Conservation (phyloP, 1,140 invertebrate genomes). For the Halictus rubicundus region DNA sequence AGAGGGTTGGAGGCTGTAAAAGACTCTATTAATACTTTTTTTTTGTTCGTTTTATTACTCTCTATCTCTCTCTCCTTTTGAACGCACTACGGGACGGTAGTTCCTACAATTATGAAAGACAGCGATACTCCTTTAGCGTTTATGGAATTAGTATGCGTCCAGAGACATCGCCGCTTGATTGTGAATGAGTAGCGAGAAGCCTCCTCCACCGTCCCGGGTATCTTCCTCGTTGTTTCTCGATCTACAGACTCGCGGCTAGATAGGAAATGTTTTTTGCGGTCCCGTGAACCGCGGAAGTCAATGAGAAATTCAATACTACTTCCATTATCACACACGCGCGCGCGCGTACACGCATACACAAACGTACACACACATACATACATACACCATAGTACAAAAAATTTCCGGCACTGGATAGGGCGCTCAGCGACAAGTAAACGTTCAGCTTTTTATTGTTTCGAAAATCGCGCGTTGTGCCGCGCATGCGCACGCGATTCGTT, state of each 20-base stretch:
- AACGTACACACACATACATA: too few relatives aligned
- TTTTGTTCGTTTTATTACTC: slow-evolving; percentile 9
- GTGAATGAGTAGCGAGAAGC: slow-evolving; percentile 44
- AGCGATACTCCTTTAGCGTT: slow-evolving; percentile 46
- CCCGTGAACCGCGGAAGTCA: slow-evolving; percentile 27
- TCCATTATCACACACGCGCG: slow-evolving; percentile 7
- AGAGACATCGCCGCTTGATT: slow-evolving; percentile 38
- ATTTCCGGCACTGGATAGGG: slow-evolving; percentile 50
- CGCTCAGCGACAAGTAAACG: slow-evolving; percentile 27
- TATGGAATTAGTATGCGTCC: slow-evolving; percentile 47
- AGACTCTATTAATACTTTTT: slow-evolving; percentile 20
- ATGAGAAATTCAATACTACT: slow-evolving; percentile 49
- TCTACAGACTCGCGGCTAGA: slow-evolving; percentile 36
- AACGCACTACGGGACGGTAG: slow-evolving; percentile 50
- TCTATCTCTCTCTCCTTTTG: slow-evolving; percentile 2
- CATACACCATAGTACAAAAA: slow-evolving; percentile 57
- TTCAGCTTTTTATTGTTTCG: slow-evolving; percentile 1
- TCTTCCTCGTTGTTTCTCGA: slow-evolving; percentile 52
- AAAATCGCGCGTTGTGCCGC: too few relatives aligned
- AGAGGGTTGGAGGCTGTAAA: slow-evolving; percentile 21
- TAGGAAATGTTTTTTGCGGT: slow-evolving; percentile 35
- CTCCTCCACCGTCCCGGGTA: slow-evolving; percentile 45
- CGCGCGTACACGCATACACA: too few relatives aligned
- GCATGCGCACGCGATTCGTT: not conserved
- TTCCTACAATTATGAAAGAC: slow-evolving; percentile 60